Evolutionary conservation across 2,113 vertebrate species (phyloP), one percentile per base, ranked within the genome.

Genomic region (Leiothrix lutea): DNA sequence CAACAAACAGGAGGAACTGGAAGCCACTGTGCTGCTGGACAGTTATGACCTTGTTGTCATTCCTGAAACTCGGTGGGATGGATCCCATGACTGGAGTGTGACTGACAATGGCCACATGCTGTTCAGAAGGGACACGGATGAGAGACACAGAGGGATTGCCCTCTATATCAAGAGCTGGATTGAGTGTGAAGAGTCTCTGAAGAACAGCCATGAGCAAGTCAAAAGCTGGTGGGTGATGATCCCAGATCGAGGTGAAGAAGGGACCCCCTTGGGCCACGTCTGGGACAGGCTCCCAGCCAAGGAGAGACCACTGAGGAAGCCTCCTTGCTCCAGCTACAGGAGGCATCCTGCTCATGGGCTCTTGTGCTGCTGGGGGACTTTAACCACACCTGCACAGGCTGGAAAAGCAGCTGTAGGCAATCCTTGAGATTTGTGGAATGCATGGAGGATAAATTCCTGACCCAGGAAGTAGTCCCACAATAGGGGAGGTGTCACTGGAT

Each of bases 261-360:
- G 47, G 14, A 73, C 21, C 10, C n/a, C 40, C 28, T 60, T 57
- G 9, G 23, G 4, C 3, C 4, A 28, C 10, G 23, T 28, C 50
- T 15, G 29, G 5, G 8, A 23, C 48, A 22, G 19, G n/a, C 14
- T n/a, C 33, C 5, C 4, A 1, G 3, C 6, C 47, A 44, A 25
- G 56, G n/a, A 25, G 33, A 44, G 21, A 4, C 33, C 13, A 5
- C 0, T 5, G 20, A 13, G 1, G 8, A 50, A 25, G 6, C 38
- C 45, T 47, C 11, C 45, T 47, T 11, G 20, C 45, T 47, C 45
- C 45, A 47, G 21, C 21, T 47, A 47, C 45, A 31, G 56, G 21
- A 72, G 33, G 21, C 26, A 36, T 24, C 1, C 0, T 2, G 2
- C 31, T 16, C 16, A 20, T 1, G 3, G 56, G 33, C 38, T 53